phyloP scores from a whole-genome alignment of 1,140 invertebrate species.

The Pteromalus puparum region DNA sequence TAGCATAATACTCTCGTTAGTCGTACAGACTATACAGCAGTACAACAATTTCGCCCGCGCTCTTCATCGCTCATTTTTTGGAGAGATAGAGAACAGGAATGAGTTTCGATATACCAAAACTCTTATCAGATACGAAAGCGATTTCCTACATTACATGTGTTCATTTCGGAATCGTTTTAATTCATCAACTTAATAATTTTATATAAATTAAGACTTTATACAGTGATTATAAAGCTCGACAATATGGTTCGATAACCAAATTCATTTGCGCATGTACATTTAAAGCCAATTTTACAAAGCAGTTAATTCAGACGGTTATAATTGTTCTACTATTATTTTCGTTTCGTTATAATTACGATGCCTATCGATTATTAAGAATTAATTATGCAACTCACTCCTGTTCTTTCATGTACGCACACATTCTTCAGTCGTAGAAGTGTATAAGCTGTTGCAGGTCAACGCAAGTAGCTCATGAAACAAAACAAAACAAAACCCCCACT shows the following conservation, averaged over 20 bases:
- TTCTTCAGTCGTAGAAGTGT: slow-evolving; percentile 47
- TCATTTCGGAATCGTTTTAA: not conserved
- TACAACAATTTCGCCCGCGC: slow-evolving; percentile 59
- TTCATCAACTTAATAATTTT: slow-evolving; percentile 1
- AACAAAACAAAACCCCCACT: slow-evolving; percentile 61
- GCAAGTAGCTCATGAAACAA: slow-evolving; percentile 60
- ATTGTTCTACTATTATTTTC: slow-evolving; percentile 3
- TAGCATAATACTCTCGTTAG: slow-evolving; percentile 55
- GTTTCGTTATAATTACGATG: not conserved
- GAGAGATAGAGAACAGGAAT: slow-evolving; percentile 46
- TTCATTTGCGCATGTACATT: slow-evolving; percentile 31
- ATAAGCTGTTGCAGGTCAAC: slow-evolving; percentile 67
- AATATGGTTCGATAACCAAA: slow-evolving; percentile 22
- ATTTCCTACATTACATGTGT: not conserved
- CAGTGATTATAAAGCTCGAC: slow-evolving; percentile 21
- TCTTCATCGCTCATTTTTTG: slow-evolving; percentile 55
- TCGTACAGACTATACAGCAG: slow-evolving; percentile 53
- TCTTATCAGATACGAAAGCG: not conserved
- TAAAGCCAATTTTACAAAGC: not conserved
- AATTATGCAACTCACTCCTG: slow-evolving; percentile 46
- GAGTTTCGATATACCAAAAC: slow-evolving; percentile 26
- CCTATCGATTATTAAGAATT: not conserved
- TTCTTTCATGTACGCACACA: slow-evolving; percentile 48
- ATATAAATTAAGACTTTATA: slow-evolving; percentile 22
- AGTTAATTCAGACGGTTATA: not conserved